These are phyloP conservation scores for Diaprepes abbreviatus DNA, from an alignment of 2,888 invertebrate genomes.

Conservation along the genomic window DNA sequence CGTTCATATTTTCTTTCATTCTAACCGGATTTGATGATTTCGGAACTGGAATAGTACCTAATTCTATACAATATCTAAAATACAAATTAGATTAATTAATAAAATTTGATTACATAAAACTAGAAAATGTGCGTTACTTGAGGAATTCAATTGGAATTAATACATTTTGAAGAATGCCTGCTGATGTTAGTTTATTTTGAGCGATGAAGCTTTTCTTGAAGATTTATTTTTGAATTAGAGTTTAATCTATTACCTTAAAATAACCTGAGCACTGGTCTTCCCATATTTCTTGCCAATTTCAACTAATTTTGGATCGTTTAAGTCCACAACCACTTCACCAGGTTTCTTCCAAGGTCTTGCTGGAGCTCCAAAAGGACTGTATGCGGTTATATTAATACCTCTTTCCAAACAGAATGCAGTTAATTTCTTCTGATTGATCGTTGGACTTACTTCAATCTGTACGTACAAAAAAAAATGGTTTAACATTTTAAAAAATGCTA, in stretches of 20 bases:
- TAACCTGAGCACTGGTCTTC: conserved; percentile 78
- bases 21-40: conserved; percentile 72
- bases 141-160: too few species aligned
- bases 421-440: conserved; percentile 77
- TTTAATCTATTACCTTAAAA: too few species aligned
- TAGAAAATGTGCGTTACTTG: too few species aligned
- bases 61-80: conserved; percentile 67
- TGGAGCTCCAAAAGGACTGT: conserved; percentile 84
- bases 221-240: too few species aligned
- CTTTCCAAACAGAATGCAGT: conserved; percentile 76
- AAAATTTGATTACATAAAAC: too few species aligned
- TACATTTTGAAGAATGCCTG: too few species aligned
- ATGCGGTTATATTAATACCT: conserved; percentile 79
- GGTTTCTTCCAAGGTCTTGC: conserved; percentile 80
- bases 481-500: too few species aligned
- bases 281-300: conserved; percentile 76
- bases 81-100: neutral
- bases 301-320: conserved; percentile 75
- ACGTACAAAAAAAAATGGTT: too few species aligned
- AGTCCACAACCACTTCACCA: conserved; percentile 71
- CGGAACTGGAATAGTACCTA: conserved; percentile 72
- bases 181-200: too few species aligned
- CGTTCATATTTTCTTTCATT: conserved; percentile 70
- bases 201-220: too few species aligned
- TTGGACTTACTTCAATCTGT: conserved; percentile 78